A percentile compares a stretch with the other conserved stretches of the same genome.
Evolutionary conservation across 1,140 invertebrate species (phyloP).

Genomic region (Drosophila leontia): DNA sequence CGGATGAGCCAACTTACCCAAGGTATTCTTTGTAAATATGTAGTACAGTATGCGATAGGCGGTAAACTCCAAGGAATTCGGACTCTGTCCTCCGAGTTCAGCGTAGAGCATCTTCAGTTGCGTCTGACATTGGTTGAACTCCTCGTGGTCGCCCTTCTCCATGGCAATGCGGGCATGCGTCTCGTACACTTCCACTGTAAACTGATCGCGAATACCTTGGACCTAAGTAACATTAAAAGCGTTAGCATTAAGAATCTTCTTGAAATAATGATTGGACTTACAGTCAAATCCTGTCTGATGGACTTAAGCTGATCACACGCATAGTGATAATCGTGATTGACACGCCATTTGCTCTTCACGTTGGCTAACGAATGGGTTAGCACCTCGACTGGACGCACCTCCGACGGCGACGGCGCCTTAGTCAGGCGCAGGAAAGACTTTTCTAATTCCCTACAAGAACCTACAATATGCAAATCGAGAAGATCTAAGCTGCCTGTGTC

Average conservation of each 20-base stretch:
- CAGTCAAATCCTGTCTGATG: constrained; percentile 98
- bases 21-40: constrained; percentile 97
- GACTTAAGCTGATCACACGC: constrained; percentile 99
- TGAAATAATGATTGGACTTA: constrained; percentile 84
- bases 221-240: constrained; percentile 87
- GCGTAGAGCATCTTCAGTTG: constrained; percentile 97
- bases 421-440: constrained; percentile 98
- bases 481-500: constrained; percentile 89
- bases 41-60: constrained; percentile 98
- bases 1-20: constrained; percentile 89
- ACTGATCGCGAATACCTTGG: constrained; percentile 96
- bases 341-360: constrained; percentile 95
- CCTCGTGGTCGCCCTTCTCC: constrained; percentile 98
- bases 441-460: constrained; percentile 96
- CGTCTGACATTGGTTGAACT: constrained; percentile 99
- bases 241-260: not conserved
- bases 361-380: constrained; percentile 93
- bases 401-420: constrained; percentile 96
- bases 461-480: constrained; percentile 95
- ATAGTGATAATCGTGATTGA: constrained; percentile 96
- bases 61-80: constrained; percentile 94
- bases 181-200: constrained; percentile 99
- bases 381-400: constrained; percentile 95
- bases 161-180: constrained; percentile 98
- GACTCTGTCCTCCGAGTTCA: constrained; percentile 88